phyloP scores from a whole-genome alignment of 1,140 invertebrate species.

The Microvelia longipes region DNA sequence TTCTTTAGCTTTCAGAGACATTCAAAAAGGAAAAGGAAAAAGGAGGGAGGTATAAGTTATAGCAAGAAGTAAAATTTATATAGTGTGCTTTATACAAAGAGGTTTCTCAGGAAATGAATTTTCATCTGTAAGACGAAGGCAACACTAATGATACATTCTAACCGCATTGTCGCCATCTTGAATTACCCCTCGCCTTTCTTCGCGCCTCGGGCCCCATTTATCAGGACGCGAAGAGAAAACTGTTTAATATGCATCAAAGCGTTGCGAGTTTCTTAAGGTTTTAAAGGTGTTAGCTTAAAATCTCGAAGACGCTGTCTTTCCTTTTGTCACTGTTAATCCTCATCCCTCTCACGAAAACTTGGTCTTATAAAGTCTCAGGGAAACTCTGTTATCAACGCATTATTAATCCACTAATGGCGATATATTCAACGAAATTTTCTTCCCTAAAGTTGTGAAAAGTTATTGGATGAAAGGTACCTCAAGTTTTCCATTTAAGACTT shows the following conservation, averaged over 20 bases:
- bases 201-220: neutral
- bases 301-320: neutral
- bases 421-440: neutral
- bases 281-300: neutral
- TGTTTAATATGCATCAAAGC: conserved; percentile 5
- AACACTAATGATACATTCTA: conserved; percentile 2
- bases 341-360: neutral
- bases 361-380: neutral
- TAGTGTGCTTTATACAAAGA: neutral
- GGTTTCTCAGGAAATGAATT: neutral
- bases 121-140: neutral
- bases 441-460: too few relatives aligned
- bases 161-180: conserved; percentile 4
- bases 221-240: neutral
- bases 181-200: neutral
- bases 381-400: conserved; percentile 2
- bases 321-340: neutral
- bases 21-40: neutral
- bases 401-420: conserved; percentile 4
- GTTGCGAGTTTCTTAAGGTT: neutral
- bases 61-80: neutral
- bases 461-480: too few relatives aligned
- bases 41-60: conserved; percentile 3
- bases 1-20: neutral
- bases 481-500: neutral